phyloP scores from a whole-genome alignment of 2,113 vertebrate species.

The Carettochelys insculpta region DNA sequence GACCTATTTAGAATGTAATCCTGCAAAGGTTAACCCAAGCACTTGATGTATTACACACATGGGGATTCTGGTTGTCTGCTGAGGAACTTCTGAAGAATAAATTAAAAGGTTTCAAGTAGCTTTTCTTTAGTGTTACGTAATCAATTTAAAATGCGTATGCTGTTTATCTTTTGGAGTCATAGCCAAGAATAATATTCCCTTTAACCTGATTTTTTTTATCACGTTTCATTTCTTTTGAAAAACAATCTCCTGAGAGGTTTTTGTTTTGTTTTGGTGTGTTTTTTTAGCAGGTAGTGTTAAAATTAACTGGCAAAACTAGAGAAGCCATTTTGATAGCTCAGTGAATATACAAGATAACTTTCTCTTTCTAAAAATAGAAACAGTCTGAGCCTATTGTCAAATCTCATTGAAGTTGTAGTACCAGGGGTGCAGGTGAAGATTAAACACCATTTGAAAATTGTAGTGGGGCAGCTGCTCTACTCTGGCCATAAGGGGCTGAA shows the following conservation, averaged over 20 bases:
- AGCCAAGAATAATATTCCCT: background rate
- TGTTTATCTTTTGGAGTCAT: background rate
- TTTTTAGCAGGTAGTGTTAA: background rate
- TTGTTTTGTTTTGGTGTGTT: no score
- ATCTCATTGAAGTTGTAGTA: background rate
- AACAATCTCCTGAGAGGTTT: background rate
- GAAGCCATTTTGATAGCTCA: background rate
- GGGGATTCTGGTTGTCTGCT: background rate
- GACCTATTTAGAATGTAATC: background rate
- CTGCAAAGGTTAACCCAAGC: background rate
- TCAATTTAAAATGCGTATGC: background rate
- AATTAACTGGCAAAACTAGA: background rate
- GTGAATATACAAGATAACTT: background rate
- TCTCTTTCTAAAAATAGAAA: background rate
- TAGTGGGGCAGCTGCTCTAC: no score
- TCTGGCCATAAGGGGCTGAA: no score
- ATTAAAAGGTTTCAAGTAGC: background rate
- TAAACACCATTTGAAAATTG: background rate
- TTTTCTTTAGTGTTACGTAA: background rate
- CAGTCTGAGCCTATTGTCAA: background rate
- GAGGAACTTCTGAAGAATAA: background rate
- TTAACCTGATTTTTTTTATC: background rate
- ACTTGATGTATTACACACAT: background rate
- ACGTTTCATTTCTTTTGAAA: background rate
- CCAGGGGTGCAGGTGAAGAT: background rate